Evolutionary conservation across 2,797 vertebrate species (phyloP).

Genomic region (Pyrocephalus nanus): DNA sequence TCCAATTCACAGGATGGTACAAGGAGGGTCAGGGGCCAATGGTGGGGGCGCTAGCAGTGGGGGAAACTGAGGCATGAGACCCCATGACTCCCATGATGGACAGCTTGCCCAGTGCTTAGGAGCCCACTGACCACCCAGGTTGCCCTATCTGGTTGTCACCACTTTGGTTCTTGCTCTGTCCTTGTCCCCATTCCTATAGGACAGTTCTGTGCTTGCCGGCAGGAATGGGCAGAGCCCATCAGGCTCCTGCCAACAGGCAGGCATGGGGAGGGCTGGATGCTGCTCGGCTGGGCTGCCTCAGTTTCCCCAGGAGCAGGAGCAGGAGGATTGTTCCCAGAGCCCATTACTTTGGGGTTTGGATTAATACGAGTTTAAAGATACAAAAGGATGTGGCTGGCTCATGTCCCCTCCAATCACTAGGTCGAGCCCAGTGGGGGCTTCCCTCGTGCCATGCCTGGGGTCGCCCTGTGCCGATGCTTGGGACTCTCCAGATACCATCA

Average conservation of each 20-base stretch:
- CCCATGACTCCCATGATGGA: not conserved
- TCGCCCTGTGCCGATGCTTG: accelerated
- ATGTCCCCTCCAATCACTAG: accelerated
- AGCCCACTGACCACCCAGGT: not conserved
- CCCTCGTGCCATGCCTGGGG: accelerated
- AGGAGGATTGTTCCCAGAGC: not conserved
- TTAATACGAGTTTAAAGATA: not conserved
- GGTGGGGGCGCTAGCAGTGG: accelerated
- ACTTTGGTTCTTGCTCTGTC: accelerated
- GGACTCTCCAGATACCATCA: not conserved
- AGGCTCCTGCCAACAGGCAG: not conserved
- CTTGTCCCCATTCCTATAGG: not conserved
- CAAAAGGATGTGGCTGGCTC: not conserved
- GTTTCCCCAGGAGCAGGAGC: not conserved
- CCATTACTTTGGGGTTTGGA: not conserved
- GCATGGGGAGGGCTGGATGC: not conserved
- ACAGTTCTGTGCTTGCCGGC: not conserved
- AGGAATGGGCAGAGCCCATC: not conserved
- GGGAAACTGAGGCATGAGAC: not conserved
- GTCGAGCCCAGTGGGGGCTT: not conserved
- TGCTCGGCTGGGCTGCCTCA: not conserved
- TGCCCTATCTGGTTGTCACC: not conserved
- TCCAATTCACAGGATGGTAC: not conserved
- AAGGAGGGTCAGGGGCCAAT: not conserved
- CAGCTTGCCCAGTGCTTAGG: not conserved